Evolutionary conservation across 2,888 invertebrate species (phyloP).

Genomic region (Diogma glabrata): DNA sequence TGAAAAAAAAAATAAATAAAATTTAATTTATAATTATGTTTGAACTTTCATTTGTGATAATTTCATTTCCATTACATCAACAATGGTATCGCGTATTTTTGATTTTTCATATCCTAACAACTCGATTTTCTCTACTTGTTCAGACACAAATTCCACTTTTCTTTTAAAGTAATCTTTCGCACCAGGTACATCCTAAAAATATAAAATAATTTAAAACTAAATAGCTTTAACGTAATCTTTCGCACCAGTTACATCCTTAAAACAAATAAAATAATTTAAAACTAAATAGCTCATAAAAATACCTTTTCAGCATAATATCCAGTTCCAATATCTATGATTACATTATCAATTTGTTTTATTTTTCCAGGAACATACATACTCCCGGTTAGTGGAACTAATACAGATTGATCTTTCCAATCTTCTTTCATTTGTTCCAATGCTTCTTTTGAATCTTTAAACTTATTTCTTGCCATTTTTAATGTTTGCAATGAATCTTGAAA

Average conservation of each 20-base stretch:
- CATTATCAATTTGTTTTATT: constrained; percentile 70
- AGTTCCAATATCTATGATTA: constrained; percentile 92
- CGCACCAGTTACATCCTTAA: constrained; percentile 3
- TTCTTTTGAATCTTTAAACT: constrained; percentile 80
- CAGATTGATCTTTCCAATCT: constrained; percentile 65
- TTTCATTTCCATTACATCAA: constrained; percentile 67
- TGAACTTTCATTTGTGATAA: constrained; percentile 25
- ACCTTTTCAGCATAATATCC: constrained; percentile 95
- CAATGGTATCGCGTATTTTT: constrained; percentile 64
- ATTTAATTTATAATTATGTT: neutral
- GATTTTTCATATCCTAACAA: constrained; percentile 69
- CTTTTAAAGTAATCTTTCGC: constrained; percentile 89
- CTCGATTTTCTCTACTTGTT: constrained; percentile 92
- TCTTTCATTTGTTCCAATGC: constrained; percentile 69
- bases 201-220: neutral
- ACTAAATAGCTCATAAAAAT: constrained; percentile 17
- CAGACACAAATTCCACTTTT: constrained; percentile 79
- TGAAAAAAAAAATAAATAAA: too few species aligned
- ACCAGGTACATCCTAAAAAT: constrained; percentile 53
- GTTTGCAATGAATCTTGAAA: constrained; percentile 85
- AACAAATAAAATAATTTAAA: constrained; percentile 1
- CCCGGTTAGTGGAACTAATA: constrained; percentile 88
- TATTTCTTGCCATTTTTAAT: constrained; percentile 78
- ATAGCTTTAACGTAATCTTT: too few species aligned
- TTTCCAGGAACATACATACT: constrained; percentile 96